These are phyloP conservation scores for Cranoglanis bouderius DNA, from an alignment of 2,113 vertebrate genomes.

Conservation along the genomic window DNA sequence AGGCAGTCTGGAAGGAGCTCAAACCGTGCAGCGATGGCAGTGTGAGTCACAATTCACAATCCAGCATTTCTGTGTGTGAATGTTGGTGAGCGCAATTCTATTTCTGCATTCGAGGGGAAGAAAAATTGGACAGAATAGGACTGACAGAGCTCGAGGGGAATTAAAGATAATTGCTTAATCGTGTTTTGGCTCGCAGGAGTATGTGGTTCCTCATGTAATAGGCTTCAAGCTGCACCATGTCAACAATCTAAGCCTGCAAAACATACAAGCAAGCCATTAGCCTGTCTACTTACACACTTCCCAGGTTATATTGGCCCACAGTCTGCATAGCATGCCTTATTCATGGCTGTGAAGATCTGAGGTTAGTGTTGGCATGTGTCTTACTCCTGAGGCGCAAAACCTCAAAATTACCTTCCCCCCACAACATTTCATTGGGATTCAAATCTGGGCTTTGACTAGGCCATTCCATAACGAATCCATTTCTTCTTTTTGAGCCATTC, in stretches of 20 bases:
- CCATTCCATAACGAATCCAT: too few relatives aligned
- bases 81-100: neutral
- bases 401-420: neutral
- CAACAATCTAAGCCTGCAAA: slow-evolving; percentile 1
- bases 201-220: slow-evolving; percentile 32
- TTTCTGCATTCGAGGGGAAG: neutral
- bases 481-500: too few relatives aligned
- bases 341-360: neutral
- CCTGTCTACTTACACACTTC: neutral
- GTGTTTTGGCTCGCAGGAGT: slow-evolving; percentile 15
- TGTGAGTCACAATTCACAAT: slow-evolving; percentile 80
- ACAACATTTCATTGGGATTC: too few relatives aligned
- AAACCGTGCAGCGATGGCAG: slow-evolving; percentile 99
- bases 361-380: neutral
- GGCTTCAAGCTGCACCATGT: slow-evolving; percentile 5
- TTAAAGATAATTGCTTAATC: slow-evolving; percentile 39
- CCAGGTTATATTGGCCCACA: slow-evolving; percentile 5
- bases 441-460: too few relatives aligned
- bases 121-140: slow-evolving; percentile 21
- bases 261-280: neutral
- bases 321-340: neutral
- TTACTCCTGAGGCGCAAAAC: neutral
- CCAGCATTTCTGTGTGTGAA: neutral
- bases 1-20: slow-evolving; percentile 99
- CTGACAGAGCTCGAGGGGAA: slow-evolving; percentile 41